Evolutionary conservation across 1,140 invertebrate species (phyloP).

Genomic region (Chironomus tepperi): DNA sequence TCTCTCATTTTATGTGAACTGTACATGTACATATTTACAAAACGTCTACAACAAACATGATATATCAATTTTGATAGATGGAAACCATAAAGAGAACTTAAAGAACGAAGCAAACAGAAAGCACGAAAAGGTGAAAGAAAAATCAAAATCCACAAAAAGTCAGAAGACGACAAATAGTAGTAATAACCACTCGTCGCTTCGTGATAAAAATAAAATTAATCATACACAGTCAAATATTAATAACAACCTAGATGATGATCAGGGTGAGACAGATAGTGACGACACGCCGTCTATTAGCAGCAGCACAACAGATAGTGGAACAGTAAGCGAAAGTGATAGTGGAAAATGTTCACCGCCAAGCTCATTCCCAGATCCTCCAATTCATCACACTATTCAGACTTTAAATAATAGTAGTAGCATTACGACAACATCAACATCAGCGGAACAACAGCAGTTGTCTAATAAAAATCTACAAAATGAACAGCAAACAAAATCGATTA

Average conservation of each 20-base stretch:
- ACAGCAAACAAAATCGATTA: constrained; percentile 21
- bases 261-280: constrained; percentile 32
- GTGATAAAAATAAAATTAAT: constrained; percentile 35
- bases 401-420: not conserved
- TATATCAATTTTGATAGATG: not conserved
- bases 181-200: constrained; percentile 27
- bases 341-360: constrained; percentile 32
- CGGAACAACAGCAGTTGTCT: not conserved
- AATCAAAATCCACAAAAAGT: constrained; percentile 39
- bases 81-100: constrained; percentile 21
- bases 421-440: not conserved
- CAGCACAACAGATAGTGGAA: constrained; percentile 24
- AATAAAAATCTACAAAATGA: not conserved
- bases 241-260: constrained; percentile 30
- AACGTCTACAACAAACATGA: no score
- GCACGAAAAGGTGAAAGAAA: constrained; percentile 38
- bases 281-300: constrained; percentile 27
- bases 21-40: no score
- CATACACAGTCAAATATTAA: constrained; percentile 23
- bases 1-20: not conserved
- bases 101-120: constrained; percentile 31
- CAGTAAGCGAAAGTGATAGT: constrained; percentile 29
- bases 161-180: constrained; percentile 40
- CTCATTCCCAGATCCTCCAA: constrained; percentile 26
- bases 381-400: not conserved